phyloP scores from a whole-genome alignment of 2,113 vertebrate species.

The Melospiza melodia region DNA sequence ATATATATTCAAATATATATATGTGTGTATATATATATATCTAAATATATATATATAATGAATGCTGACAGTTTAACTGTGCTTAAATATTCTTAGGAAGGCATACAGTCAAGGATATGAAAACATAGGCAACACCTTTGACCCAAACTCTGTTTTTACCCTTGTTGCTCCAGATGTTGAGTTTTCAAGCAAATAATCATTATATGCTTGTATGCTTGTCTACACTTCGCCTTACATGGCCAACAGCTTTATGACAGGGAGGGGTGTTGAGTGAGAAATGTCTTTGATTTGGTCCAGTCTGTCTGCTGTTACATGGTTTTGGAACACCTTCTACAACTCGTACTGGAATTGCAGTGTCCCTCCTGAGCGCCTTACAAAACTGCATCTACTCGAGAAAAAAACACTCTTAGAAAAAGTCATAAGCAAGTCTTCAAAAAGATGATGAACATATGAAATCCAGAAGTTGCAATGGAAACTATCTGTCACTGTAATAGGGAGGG shows the following conservation, averaged over 20 bases:
- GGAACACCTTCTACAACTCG: not conserved
- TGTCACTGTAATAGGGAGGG: not conserved
- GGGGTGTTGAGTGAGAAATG: not conserved
- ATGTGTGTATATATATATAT: not conserved
- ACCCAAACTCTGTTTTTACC: not conserved
- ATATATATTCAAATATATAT: not conserved
- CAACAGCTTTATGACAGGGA: not conserved
- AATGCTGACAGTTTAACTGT: not conserved
- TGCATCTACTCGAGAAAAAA: not conserved
- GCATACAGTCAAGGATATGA: not conserved
- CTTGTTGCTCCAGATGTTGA: not conserved
- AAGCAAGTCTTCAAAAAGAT: not conserved
- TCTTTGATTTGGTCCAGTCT: not conserved
- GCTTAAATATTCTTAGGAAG: not conserved
- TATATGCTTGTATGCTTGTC: not conserved
- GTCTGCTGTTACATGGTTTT: not conserved
- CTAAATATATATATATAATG: not conserved
- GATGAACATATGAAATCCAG: not conserved
- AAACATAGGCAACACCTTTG: not conserved
- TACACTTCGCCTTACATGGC: rapidly evolving
- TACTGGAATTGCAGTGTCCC: not conserved
- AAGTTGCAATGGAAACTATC: not conserved
- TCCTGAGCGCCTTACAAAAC: not conserved
- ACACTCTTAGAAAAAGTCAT: not conserved
- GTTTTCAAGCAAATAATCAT: not conserved